Conservation (phyloP, 2,888 invertebrate species). For the Perizoma affinitatum region DNA sequence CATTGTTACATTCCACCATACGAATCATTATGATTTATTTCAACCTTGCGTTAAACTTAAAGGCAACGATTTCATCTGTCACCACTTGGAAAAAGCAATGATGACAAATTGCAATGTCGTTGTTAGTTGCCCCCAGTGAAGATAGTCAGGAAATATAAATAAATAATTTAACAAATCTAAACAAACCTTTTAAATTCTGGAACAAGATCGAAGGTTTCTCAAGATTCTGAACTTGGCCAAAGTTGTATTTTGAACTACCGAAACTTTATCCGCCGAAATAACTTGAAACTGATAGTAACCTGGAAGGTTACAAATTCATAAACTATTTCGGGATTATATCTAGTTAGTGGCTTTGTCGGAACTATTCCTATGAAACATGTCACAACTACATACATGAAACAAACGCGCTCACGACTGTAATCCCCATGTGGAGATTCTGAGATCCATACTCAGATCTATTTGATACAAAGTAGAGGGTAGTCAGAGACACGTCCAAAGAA, state of each 20-base stretch:
- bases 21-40: no score
- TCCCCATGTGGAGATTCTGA: no score
- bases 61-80: no score
- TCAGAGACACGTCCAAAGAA: no score
- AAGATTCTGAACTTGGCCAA: slow-evolving; percentile 15
- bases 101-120: no score
- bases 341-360: slow-evolving; percentile 17
- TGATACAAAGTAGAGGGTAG: no score
- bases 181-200: not conserved
- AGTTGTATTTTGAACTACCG: slow-evolving; percentile 4
- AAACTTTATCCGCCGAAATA: slow-evolving; percentile 12
- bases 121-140: no score
- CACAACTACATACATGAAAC: slow-evolving; percentile 3
- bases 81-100: no score
- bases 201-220: not conserved
- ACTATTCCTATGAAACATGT: slow-evolving; percentile 24
- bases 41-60: no score
- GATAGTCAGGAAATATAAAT: not conserved
- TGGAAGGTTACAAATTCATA: slow-evolving; percentile 21
- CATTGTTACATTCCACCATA: no score
- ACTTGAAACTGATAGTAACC: slow-evolving; percentile 28
- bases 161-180: not conserved
- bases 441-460: no score
- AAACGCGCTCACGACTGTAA: not conserved
- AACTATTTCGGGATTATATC: slow-evolving; percentile 30